These are phyloP conservation scores for Pitta sordida DNA, from an alignment of 2,113 vertebrate species.

Conservation along the genomic window DNA sequence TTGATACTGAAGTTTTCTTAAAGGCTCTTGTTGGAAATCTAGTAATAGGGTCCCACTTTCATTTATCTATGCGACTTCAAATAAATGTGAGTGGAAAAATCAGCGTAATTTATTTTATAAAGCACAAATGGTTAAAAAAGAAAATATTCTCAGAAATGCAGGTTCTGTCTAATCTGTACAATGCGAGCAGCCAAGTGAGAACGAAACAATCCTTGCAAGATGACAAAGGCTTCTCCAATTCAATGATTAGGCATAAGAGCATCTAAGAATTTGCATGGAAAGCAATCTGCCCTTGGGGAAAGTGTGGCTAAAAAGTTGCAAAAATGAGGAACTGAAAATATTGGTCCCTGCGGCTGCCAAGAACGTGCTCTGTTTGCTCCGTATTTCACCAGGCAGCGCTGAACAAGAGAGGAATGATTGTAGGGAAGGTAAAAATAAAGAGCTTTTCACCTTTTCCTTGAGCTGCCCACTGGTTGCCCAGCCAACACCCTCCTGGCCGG, in stretches of 20 bases:
- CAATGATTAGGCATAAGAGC: slow-evolving; percentile 16
- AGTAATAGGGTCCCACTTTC: not conserved
- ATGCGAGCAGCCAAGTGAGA: slow-evolving; percentile 44
- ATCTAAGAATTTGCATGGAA: slow-evolving; percentile 14
- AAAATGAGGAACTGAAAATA: not conserved
- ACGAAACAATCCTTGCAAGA: slow-evolving; percentile 41
- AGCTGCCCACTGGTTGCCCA: not conserved
- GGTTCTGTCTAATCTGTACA: slow-evolving; percentile 38
- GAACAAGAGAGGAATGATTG: not conserved
- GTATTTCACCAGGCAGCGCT: not conserved
- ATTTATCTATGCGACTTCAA: not conserved
- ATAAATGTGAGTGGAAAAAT: not conserved
- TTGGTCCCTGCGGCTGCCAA: rapidly evolving
- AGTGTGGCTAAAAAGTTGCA: slow-evolving; percentile 24
- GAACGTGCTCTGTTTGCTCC: not conserved
- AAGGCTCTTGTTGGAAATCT: not conserved
- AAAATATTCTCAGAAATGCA: slow-evolving; percentile 28
- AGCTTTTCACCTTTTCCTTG: not conserved
- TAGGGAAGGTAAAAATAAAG: not conserved
- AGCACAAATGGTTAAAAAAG: not conserved
- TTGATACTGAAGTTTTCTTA: slow-evolving; percentile 2
- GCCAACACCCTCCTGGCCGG: not conserved
- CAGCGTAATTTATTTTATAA: not conserved
- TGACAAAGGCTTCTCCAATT: slow-evolving; percentile 54
- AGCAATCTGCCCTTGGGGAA: not conserved